Base-by-base conservation (phyloP, 2,888 invertebrate species). In the Amiota communis region DNA sequence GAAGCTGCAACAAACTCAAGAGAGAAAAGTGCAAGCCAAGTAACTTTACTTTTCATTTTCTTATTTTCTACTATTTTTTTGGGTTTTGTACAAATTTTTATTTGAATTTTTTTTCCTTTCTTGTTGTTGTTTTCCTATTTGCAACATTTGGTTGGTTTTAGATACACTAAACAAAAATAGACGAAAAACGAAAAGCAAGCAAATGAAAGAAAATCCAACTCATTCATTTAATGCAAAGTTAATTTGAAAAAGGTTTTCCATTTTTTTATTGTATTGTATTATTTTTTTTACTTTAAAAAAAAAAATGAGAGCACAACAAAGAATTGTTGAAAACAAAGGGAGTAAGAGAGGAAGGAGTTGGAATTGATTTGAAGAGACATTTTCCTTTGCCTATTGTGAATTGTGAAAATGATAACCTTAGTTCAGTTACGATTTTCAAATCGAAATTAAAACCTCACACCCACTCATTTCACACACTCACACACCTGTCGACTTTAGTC, bases 21-120 rank as follows among this genome's bases (percentile, higher is more conserved):
- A 65, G 49, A 65, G 65, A 65, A 65, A 65, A 65, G 65, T 65
- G 65, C 65, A 65, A 65, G 65, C 48, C 47, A 65, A 48, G n/a
- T 47, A 65, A 65, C 65, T 20, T 23, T 68, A 13, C 13, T 8
- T 23, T 48, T 8, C 2, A 46, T 48, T 68, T 68, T n/a, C n/a
- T 53, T n/a, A n/a, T 53, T n/a, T 36, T 63, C 46, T 17, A 36
- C 11, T 17, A 36, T 63, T 2, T 6, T 68, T 23, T 17, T 61
- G 46, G 8, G 12, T 68, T 23, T 23, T 68, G 15, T 20, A 20
- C 17, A 17, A 36, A 36, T 17, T 63, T 17, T 63, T 23, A 36
- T 23, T 23, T 13, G 3, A 36, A 46, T 20, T 23, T 17, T 59
- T 23, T 23, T 23, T 23, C 15, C 46, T 64, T 10, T 17, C 12